Evolutionary conservation across 2,888 invertebrate genomes (phyloP), one percentile per base, ranked within the genome.

Genomic region (Masnerella sp.): DNA sequence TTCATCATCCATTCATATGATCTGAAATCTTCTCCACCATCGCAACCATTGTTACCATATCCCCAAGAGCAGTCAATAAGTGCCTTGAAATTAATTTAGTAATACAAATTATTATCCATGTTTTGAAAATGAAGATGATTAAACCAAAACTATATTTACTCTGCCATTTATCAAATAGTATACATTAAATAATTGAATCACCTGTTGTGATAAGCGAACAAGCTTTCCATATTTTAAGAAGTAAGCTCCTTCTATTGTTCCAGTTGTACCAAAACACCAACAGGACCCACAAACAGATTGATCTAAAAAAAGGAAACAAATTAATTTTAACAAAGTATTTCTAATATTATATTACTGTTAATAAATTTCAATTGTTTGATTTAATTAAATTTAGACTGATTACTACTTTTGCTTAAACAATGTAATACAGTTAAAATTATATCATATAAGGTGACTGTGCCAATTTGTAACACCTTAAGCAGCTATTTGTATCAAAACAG

Each of bases 241-340:
- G 83, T 92, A 92, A 0, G 97, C 96, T 0, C 98, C 97, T 88
- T 98, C 98, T 62, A 98, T 92, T 0, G 96, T 91, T 5, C 98
- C 98, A 65, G 95, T 93, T 0, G 97, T 96, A 17, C 97, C 98
- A 89, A 98, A 98, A 74, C 96, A 96, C 98, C 98, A 98, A 82
- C 98, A 98, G 0, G 97, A 97, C 0, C 98, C 98, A 88, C 98
- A 98, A 7, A 98, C 96, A 0, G 96, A 97, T 89, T 98, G 98
- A 90, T 98, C 98, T 94, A 38, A 17, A 52, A 47, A 45, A n/a
- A n/a, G n/a, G n/a, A n/a, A n/a, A n/a, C n/a, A n/a, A n/a, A n/a
- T n/a, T n/a, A n/a, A n/a, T n/a, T n/a, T n/a, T n/a, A n/a, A n/a
- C n/a, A n/a, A n/a, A n/a, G n/a, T n/a, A n/a, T n/a, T n/a, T n/a